Conservation (phyloP, 2,797 vertebrate genomes). For the Anguilla obscura region DNA sequence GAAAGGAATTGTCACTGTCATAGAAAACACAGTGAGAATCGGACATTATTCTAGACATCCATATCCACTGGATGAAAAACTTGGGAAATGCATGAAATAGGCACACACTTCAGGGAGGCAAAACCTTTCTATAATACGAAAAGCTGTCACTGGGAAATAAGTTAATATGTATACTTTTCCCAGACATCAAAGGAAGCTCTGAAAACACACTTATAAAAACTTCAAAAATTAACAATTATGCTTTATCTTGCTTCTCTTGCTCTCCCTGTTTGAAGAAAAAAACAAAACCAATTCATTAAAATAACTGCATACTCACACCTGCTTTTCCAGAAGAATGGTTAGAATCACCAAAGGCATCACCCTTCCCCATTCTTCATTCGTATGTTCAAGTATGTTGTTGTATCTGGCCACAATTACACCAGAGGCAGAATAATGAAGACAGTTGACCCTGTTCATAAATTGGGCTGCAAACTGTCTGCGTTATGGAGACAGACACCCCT, state of each 20-base stretch:
- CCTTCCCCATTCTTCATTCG: background rate
- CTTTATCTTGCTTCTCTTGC: background rate
- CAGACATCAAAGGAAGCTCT: background rate
- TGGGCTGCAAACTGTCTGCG: background rate
- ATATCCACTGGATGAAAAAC: background rate
- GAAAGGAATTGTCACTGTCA: background rate
- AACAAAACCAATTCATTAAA: background rate
- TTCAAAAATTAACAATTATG: background rate
- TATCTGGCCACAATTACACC: background rate
- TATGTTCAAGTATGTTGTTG: background rate
- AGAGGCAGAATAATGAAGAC: background rate
- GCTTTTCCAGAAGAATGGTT: background rate
- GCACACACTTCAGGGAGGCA: background rate
- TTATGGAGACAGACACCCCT: background rate
- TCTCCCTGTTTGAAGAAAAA: background rate
- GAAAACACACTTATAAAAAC: background rate
- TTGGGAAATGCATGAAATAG: background rate
- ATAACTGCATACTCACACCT: background rate
- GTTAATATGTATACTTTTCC: background rate
- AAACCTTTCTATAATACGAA: background rate
- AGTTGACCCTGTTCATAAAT: conserved; percentile 7
- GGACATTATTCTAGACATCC: background rate
- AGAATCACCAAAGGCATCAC: background rate
- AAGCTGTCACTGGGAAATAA: background rate
- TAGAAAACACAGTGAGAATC: background rate